Evolutionary conservation across 2,888 invertebrate genomes (phyloP), one percentile per base, ranked within the genome.

Genomic region (Caenorhabditis zanzibari): DNA sequence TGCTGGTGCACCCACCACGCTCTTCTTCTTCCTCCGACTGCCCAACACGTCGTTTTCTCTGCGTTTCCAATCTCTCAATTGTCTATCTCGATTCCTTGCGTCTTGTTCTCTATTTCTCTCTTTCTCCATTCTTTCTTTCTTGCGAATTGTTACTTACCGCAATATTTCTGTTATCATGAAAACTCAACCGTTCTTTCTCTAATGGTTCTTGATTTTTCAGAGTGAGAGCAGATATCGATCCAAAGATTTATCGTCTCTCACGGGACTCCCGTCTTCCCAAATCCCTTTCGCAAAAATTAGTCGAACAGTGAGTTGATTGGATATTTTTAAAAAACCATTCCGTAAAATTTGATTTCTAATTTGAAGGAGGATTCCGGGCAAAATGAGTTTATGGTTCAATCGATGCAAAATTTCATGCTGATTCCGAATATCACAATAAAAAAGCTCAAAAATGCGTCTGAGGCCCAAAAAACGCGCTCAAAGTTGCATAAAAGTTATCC

Each of bases 11-110:
- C 54, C 54, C 26, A 4, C 7, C 6, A 24, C 26, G 24, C 26
- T 26, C 26, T 54, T 12, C 24, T 52, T 47, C 19, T 47, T 6
- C 47, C 19, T 19, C 47, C 19, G 38, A 38, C 38, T 38, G 38
- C 19, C n/a, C 54, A 14, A 9, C 5, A 3, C 24, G 54, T 12
- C 54, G 26, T 4, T 6, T 14, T 24, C 3, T 54, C 54, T 54
- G 26, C 12, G 54, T 54, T 26, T 54, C 54, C 54, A 54, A 54
- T 54, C 26, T 24, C 54, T 54, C 54, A 1, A 54, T 12, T 14
- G 26, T 26, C 54, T 54, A 12, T 54, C 26, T 26, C 5, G 26
- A 24, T 54, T 26, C 14, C n/a, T n/a, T 3, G 26, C 14, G 26
- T 54, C 54, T 54, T 26, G 1, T 54, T 12, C 2, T 38, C 38